Evolutionary conservation across 92 coral and sea anemone species (phyloP).

Genomic region (Zoanthus sansibaricus): DNA sequence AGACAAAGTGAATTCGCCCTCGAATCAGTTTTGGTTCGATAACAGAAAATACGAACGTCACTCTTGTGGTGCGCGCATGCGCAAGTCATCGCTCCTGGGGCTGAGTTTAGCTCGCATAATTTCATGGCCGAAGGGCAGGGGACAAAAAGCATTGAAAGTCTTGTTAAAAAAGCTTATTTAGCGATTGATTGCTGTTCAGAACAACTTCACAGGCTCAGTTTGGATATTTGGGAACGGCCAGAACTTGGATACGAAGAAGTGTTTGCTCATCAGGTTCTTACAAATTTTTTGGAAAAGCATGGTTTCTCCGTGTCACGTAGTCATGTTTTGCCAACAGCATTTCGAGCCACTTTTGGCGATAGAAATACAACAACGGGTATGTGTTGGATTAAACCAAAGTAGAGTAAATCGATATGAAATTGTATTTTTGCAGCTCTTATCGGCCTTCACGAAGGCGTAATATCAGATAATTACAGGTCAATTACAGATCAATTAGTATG

Average conservation of each 20-base stretch:
- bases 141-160: not conserved
- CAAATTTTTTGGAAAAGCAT: slow-evolving; percentile 15
- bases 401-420: no score
- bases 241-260: slow-evolving; percentile 35
- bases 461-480: no score
- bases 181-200: slow-evolving; percentile 8
- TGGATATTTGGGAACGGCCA: slow-evolving; percentile 30
- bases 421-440: no score
- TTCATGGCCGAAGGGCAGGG: not conserved
- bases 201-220: slow-evolving; percentile 21
- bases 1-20: not conserved
- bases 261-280: not conserved
- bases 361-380: not conserved
- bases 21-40: slow-evolving; percentile 6
- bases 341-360: slow-evolving; percentile 30
- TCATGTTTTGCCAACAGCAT: slow-evolving; percentile 22
- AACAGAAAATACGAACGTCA: slow-evolving; percentile 17
- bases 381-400: no score
- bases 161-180: not conserved
- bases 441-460: no score
- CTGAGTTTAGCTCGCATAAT: not conserved
- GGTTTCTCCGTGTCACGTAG: slow-evolving; percentile 28
- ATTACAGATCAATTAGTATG: no score
- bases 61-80: not conserved
- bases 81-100: slow-evolving; percentile 13